Evolutionary conservation across 2,888 invertebrate species (phyloP).

Genomic region (Volucella inanis): DNA sequence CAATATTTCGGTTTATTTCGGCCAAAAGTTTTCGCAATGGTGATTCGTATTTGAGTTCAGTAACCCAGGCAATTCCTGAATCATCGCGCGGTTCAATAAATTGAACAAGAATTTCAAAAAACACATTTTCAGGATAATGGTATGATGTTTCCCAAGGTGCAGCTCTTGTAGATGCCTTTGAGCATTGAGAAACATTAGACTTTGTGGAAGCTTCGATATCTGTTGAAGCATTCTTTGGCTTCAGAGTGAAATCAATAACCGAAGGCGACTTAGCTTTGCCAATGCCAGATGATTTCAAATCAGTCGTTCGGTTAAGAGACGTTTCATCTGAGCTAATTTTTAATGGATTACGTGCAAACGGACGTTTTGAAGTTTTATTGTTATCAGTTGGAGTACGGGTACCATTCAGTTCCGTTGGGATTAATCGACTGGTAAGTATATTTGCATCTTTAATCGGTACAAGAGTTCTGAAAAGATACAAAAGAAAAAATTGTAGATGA

Average conservation of each 20-base stretch:
- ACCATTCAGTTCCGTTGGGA: constrained; percentile 21
- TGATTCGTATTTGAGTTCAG: constrained; percentile 74
- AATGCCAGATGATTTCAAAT: background rate
- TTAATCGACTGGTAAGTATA: constrained; percentile 9
- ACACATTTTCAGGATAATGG: constrained; percentile 60
- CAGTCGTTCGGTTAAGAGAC: background rate
- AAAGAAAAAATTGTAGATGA: background rate
- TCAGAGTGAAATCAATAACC: constrained; percentile 52
- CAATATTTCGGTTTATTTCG: constrained; percentile 76
- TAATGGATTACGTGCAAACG: constrained; percentile 34
- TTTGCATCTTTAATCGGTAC: constrained; percentile 54
- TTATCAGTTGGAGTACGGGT: constrained; percentile 32
- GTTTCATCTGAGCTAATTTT: constrained; percentile 34
- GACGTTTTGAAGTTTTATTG: constrained; percentile 24
- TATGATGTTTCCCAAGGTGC: constrained; percentile 72
- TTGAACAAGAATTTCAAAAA: constrained; percentile 76
- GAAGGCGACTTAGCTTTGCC: background rate
- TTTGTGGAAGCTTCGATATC: constrained; percentile 7
- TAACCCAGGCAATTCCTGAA: constrained; percentile 75
- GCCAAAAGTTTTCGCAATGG: constrained; percentile 73
- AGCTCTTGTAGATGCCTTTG: constrained; percentile 42
- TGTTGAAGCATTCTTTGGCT: constrained; percentile 38
- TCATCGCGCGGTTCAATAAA: constrained; percentile 68
- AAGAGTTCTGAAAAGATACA: constrained; percentile 50
- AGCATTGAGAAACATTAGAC: constrained; percentile 28